Evolutionary conservation across 2,113 vertebrate genomes (phyloP).

Genomic region (Ciconia stormi): DNA sequence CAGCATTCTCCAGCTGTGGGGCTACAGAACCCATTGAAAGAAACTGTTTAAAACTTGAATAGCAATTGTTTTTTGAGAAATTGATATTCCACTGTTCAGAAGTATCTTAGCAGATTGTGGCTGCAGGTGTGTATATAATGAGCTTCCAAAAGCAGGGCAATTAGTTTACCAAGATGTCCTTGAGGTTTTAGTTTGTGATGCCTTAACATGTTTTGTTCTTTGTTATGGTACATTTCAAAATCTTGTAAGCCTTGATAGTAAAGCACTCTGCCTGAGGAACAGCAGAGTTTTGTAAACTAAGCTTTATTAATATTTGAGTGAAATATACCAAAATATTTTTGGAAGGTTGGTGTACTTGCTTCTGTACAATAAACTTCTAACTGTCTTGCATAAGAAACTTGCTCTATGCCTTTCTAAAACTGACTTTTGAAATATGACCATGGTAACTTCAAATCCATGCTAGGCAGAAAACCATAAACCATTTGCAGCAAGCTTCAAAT

Average conservation of each 20-base stretch:
- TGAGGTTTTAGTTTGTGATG: not conserved
- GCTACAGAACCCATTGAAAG: not conserved
- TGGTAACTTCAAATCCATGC: not conserved
- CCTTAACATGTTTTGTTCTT: not conserved
- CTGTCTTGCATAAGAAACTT: conserved; percentile 9
- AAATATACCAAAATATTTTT: conserved; percentile 35
- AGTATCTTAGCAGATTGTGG: not conserved
- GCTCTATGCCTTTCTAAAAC: not conserved
- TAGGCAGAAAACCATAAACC: not conserved
- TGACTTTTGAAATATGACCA: not conserved
- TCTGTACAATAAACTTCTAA: conserved; percentile 59
- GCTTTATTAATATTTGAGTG: not conserved
- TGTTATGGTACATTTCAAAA: conserved; percentile 44
- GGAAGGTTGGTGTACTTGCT: conserved; percentile 4
- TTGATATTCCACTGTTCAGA: not conserved
- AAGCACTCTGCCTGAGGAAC: not conserved
- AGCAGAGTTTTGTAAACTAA: conserved; percentile 30
- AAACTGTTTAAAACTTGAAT: not conserved
- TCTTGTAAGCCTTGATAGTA: not conserved
- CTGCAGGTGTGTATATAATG: not conserved
- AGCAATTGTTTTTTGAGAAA: not conserved
- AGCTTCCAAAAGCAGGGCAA: not conserved
- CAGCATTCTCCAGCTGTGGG: not conserved
- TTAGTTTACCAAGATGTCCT: not conserved
- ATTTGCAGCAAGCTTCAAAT: not conserved